phyloP scores from a whole-genome alignment of 2,888 invertebrate genomes.

The Chironomus tentans region DNA sequence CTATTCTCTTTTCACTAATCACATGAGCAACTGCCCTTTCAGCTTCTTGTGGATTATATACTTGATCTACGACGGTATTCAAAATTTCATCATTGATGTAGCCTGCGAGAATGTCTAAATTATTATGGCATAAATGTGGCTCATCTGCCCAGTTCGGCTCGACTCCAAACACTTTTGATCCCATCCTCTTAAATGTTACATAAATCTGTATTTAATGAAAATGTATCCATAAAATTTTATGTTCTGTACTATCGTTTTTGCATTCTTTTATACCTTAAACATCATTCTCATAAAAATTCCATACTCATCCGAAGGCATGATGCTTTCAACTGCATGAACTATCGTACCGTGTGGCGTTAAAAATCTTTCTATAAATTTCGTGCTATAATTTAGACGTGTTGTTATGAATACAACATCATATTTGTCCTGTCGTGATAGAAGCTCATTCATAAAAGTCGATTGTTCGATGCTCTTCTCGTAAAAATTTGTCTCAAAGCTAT shows the following conservation, averaged over 20 bases:
- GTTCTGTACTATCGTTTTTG: not conserved
- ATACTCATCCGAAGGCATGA: conserved; percentile 45
- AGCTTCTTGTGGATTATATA: conserved; percentile 37
- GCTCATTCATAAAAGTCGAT: conserved; percentile 33
- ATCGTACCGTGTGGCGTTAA: conserved; percentile 32
- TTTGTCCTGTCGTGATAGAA: conserved; percentile 33
- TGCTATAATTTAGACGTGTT: conserved; percentile 29
- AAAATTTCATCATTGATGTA: conserved; percentile 48
- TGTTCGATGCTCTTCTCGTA: conserved; percentile 24
- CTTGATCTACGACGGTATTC: conserved; percentile 51
- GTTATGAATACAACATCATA: conserved; percentile 39
- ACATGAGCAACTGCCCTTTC: conserved; percentile 43
- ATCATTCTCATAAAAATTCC: conserved; percentile 44
- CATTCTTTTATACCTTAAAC: conserved; percentile 36
- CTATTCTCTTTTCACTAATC: conserved; percentile 37
- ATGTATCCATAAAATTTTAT: not conserved
- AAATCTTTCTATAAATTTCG: conserved; percentile 33
- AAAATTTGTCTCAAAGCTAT: conserved; percentile 22
- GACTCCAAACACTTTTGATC: not conserved
- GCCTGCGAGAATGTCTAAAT: conserved; percentile 37
- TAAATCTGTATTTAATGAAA: conserved; percentile 17
- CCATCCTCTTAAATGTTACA: conserved; percentile 24
- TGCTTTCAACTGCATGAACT: conserved; percentile 45
- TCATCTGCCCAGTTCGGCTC: conserved; percentile 33
- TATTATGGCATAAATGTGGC: conserved; percentile 37